Conservation (phyloP, 2,888 invertebrate species). For the Cecidostiba fungosa region DNA sequence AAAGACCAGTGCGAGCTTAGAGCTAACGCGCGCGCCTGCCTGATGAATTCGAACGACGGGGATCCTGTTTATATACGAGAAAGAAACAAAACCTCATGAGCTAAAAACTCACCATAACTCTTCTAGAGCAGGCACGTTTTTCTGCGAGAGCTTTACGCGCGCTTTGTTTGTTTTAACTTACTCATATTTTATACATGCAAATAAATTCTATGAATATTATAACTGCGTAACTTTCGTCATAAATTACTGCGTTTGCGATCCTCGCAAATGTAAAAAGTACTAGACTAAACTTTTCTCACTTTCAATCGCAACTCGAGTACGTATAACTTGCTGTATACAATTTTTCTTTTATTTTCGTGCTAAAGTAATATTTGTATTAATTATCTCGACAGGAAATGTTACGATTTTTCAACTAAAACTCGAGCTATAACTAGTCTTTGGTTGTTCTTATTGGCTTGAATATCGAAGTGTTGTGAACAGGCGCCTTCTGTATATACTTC, state of each 20-base stretch:
- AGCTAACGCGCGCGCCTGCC: background rate
- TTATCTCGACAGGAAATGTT: too few relatives aligned
- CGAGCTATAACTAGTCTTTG: too few relatives aligned
- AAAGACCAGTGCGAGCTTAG: constrained; percentile 45
- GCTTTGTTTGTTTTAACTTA: constrained; percentile 25
- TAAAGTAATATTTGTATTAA: background rate
- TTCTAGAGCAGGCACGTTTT: constrained; percentile 35
- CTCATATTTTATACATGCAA: constrained; percentile 36
- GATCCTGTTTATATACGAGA: constrained; percentile 28
- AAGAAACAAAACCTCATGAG: background rate
- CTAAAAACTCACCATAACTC: constrained; percentile 43
- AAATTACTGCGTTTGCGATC: background rate
- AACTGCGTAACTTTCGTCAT: background rate
- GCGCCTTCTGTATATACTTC: too few relatives aligned
- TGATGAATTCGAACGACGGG: constrained; percentile 47
- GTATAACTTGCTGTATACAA: background rate
- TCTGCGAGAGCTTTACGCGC: constrained; percentile 13
- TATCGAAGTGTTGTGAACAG: too few relatives aligned
- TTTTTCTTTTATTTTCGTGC: background rate
- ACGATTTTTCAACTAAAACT: too few relatives aligned
- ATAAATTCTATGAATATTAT: constrained; percentile 7
- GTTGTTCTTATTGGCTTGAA: too few relatives aligned
- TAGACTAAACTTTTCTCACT: background rate
- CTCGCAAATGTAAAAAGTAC: background rate
- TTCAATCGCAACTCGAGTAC: background rate